Conservation (phyloP, 2,888 invertebrate genomes). For the Steinernema scapterisci region DNA sequence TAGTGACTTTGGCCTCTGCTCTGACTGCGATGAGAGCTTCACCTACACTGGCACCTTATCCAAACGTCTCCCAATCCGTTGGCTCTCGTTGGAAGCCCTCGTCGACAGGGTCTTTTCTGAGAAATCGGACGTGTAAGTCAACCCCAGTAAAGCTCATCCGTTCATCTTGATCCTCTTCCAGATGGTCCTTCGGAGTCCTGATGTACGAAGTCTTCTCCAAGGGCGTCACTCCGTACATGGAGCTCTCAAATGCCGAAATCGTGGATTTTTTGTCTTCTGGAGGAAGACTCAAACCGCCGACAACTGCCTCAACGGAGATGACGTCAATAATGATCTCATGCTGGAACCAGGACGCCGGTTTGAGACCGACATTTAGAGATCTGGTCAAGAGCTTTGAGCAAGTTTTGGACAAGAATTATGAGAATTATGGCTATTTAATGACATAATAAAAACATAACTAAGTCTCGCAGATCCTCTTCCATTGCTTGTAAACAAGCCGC, state of each 20-base stretch:
- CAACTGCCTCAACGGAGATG: background rate
- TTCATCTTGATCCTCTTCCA: background rate
- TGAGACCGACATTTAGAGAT: background rate
- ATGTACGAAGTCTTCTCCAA: constrained; percentile 33
- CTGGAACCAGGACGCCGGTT: background rate
- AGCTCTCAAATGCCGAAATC: constrained; percentile 35
- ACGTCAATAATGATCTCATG: background rate
- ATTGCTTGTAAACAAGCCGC: too few species aligned
- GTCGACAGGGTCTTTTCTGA: constrained; percentile 36
- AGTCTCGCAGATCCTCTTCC: too few species aligned
- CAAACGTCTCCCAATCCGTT: constrained; percentile 34
- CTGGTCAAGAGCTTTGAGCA: background rate
- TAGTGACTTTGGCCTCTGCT: constrained; percentile 36
- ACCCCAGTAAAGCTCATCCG: background rate
- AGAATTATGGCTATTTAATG: constrained; percentile 14
- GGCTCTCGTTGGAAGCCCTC: constrained; percentile 34
- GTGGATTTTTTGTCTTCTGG: constrained; percentile 33
- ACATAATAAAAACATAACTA: too few species aligned
- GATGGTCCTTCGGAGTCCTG: constrained; percentile 35
- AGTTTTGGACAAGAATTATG: background rate
- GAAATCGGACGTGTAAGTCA: constrained; percentile 29
- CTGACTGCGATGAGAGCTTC: constrained; percentile 34
- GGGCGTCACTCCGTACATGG: constrained; percentile 34
- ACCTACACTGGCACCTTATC: constrained; percentile 34
- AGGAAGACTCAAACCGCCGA: background rate